A percentile compares a stretch with the other conserved stretches of the same genome.
phyloP scores from a whole-genome alignment of 2,888 invertebrate genomes.

The Adineta ricciae region DNA sequence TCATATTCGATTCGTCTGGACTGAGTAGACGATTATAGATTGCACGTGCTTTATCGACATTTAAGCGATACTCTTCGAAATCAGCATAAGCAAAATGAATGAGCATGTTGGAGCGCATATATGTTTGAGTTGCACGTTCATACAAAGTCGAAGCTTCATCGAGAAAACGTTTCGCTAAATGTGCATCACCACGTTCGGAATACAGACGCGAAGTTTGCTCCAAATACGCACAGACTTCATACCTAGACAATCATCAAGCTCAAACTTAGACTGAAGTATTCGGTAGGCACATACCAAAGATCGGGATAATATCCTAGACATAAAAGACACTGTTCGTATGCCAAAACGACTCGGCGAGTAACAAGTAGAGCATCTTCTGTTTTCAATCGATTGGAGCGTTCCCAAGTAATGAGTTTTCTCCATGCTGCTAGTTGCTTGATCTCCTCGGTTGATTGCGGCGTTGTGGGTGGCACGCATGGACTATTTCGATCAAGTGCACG shows the following conservation, averaged over 20 bases:
- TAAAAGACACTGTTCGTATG: conserved; percentile 88
- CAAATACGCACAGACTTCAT: conserved; percentile 85
- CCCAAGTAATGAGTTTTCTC: conserved; percentile 97
- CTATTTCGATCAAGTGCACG: conserved; percentile 85
- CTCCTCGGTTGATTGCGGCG: conserved; percentile 64
- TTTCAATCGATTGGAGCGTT: conserved; percentile 84
- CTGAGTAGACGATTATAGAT: conserved; percentile 84
- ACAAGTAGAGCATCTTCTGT: conserved; percentile 70
- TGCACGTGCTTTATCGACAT: conserved; percentile 87
- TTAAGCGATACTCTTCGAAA: conserved; percentile 88
- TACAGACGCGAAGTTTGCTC: conserved; percentile 85
- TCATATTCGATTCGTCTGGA: conserved; percentile 60
- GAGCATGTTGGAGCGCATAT: conserved; percentile 78
- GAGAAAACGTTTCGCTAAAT: conserved; percentile 64
- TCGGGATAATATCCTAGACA: conserved; percentile 95
- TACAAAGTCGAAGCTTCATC: conserved; percentile 89
- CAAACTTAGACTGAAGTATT: too few species aligned
- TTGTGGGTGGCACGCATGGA: conserved; percentile 86
- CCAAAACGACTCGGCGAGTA: conserved; percentile 71
- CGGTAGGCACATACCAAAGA: conserved; percentile 91
- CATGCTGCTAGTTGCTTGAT: conserved; percentile 73
- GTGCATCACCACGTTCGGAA: conserved; percentile 70
- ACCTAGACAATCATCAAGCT: conserved; percentile 35
- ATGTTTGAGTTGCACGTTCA: conserved; percentile 78
- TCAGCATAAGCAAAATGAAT: conserved; percentile 96